Evolutionary conservation across 2,113 vertebrate genomes (phyloP).

Genomic region (Cyprinodon tularosa): DNA sequence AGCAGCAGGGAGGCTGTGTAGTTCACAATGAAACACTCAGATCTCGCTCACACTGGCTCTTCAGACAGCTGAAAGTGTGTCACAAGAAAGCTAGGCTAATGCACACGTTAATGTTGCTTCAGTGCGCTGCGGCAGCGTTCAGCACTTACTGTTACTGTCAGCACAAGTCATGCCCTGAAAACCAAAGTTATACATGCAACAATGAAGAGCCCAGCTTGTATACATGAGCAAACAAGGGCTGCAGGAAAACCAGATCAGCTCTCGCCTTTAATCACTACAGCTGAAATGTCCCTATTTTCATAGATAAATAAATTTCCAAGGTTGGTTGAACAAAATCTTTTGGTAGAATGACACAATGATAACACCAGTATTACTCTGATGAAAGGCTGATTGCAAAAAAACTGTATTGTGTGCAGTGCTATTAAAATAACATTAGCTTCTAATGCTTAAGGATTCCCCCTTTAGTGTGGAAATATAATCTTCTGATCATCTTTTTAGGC

Average conservation of each 20-base stretch:
- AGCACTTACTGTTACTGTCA: constrained; percentile 46
- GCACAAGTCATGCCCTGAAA: constrained; percentile 26
- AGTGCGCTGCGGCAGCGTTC: constrained; percentile 14
- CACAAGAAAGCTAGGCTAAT: constrained; percentile 52
- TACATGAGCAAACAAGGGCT: constrained; percentile 21
- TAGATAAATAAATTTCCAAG: constrained; percentile 12
- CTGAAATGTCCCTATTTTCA: constrained; percentile 7
- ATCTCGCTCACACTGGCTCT: constrained; percentile 31
- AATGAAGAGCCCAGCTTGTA: constrained; percentile 32
- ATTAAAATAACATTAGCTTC: background rate
- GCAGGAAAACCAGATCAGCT: constrained; percentile 27
- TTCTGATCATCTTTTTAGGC: background rate
- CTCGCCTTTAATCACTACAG: constrained; percentile 31
- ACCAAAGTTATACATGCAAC: constrained; percentile 33
- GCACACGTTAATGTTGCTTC: constrained; percentile 45
- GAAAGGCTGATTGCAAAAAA: background rate
- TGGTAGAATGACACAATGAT: background rate
- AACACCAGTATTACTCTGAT: background rate
- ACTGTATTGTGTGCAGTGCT: background rate
- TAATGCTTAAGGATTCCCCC: background rate
- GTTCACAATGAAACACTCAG: constrained; percentile 24
- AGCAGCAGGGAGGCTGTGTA: constrained; percentile 24
- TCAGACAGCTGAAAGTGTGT: constrained; percentile 52
- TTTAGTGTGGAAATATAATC: background rate
- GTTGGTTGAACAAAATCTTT: constrained; percentile 8